Percentiles rank a stretch among this genome's conserved stretches.
Conservation (phyloP, 2,113 vertebrate genomes). For the Mirza zaza region DNA sequence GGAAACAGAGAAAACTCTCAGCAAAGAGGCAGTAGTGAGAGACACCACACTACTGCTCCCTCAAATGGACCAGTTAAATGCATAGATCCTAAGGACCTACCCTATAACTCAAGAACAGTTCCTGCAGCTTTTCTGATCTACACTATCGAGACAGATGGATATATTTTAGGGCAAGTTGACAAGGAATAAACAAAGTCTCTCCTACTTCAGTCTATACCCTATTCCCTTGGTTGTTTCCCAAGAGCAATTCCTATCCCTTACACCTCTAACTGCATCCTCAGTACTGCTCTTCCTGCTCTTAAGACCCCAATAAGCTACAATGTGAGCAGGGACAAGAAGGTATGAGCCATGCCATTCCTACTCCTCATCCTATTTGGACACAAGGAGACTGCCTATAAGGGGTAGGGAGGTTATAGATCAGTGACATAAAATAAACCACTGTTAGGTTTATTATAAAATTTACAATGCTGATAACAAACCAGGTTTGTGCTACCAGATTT, state of each 20-base stretch:
- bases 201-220: neutral
- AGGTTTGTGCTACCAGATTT: neutral
- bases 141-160: neutral
- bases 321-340: neutral
- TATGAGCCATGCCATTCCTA: neutral
- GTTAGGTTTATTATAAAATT: neutral
- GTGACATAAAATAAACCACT: neutral
- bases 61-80: neutral
- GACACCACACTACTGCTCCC: neutral
- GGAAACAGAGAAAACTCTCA: neutral
- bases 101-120: neutral
- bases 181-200: neutral
- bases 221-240: neutral
- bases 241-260: neutral
- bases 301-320: neutral
- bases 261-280: accelerated
- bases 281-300: neutral
- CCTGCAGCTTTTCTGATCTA: neutral
- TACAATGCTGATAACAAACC: neutral
- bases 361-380: neutral
- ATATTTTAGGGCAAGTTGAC: neutral
- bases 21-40: neutral
- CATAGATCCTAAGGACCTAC: neutral
- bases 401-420: accelerated
- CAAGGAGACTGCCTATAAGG: neutral